These are phyloP conservation scores for Dunckerocampus dactyliophorus DNA, from an alignment of 2,113 vertebrate genomes.

Conservation along the genomic window DNA sequence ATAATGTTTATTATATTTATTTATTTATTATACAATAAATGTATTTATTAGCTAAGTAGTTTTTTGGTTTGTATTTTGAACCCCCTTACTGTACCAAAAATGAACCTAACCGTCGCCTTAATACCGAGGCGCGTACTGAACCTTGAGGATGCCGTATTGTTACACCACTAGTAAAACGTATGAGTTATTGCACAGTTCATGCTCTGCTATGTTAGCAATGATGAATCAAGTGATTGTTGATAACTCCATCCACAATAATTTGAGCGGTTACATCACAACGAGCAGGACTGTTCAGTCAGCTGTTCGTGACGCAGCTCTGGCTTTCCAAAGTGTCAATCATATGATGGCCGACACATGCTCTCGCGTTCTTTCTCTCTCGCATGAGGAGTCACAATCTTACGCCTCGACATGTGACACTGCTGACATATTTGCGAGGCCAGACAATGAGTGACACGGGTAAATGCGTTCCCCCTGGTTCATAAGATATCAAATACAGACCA, in stretches of 20 bases:
- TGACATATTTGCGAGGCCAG: slow-evolving; percentile 46
- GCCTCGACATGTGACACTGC: slow-evolving; percentile 44
- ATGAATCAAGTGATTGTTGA: neutral
- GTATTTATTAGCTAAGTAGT: too few relatives aligned
- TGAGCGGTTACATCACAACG: slow-evolving; percentile 11
- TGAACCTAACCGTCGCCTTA: too few relatives aligned
- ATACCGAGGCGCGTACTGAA: too few relatives aligned
- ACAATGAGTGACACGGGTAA: slow-evolving; percentile 26
- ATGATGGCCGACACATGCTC: slow-evolving; percentile 46
- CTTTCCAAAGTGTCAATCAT: slow-evolving; percentile 23
- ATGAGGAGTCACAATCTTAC: slow-evolving; percentile 23
- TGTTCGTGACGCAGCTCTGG: slow-evolving; percentile 42
- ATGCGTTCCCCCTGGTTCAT: slow-evolving; percentile 27
- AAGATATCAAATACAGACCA: neutral
- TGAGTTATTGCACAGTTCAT: too few relatives aligned
- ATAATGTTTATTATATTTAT: too few relatives aligned
- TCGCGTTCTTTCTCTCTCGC: slow-evolving; percentile 24
- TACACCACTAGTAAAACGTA: too few relatives aligned
- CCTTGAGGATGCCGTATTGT: too few relatives aligned
- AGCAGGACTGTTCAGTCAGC: slow-evolving; percentile 32
- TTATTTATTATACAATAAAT: too few relatives aligned
- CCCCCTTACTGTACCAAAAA: too few relatives aligned
- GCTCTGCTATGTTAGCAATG: too few relatives aligned
- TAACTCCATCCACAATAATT: neutral
- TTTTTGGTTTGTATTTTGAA: too few relatives aligned